A percentile compares a stretch with the other conserved stretches of the same genome.
phyloP scores from a whole-genome alignment of 2,888 invertebrate genomes.

The Amphipyra tragopoginis region DNA sequence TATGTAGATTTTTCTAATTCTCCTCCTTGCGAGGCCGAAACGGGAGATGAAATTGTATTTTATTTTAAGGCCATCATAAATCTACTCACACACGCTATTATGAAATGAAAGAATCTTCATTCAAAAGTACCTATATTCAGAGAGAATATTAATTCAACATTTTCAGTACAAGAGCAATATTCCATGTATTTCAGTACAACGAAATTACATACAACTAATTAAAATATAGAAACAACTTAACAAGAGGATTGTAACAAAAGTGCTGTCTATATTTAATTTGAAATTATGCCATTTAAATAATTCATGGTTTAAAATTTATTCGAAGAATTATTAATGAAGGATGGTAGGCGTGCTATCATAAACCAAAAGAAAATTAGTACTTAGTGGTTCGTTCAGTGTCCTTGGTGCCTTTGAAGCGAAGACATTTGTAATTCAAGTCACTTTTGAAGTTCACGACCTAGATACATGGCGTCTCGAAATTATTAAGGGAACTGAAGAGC shows the following conservation, averaged over 20 bases:
- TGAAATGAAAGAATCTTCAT: constrained; percentile 79
- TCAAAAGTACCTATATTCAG: constrained; percentile 67
- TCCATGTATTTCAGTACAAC: constrained; percentile 15
- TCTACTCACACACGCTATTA: constrained; percentile 72
- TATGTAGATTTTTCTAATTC: constrained; percentile 86
- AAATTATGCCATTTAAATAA: constrained; percentile 17
- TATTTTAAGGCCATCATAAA: constrained; percentile 85
- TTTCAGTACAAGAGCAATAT: constrained; percentile 60
- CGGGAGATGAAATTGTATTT: constrained; percentile 84
- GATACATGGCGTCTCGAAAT: constrained; percentile 65
- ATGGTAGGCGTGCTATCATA: neutral
- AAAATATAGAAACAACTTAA: constrained; percentile 33
- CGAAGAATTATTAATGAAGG: neutral
- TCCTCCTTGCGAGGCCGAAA: constrained; percentile 69
- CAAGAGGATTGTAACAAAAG: constrained; percentile 7
- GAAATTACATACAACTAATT: constrained; percentile 30
- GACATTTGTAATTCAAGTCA: constrained; percentile 19
- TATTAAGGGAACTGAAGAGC: constrained; percentile 72
- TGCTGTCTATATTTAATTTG: constrained; percentile 1
- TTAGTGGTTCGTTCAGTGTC: neutral
- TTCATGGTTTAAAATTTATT: constrained; percentile 10
- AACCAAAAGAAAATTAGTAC: constrained; percentile 10
- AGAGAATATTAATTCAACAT: constrained; percentile 75
- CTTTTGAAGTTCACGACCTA: constrained; percentile 50
- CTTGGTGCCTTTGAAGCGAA: constrained; percentile 1